phyloP scores from a whole-genome alignment of 2,888 invertebrate genomes.

The Conchocele bisecta region DNA sequence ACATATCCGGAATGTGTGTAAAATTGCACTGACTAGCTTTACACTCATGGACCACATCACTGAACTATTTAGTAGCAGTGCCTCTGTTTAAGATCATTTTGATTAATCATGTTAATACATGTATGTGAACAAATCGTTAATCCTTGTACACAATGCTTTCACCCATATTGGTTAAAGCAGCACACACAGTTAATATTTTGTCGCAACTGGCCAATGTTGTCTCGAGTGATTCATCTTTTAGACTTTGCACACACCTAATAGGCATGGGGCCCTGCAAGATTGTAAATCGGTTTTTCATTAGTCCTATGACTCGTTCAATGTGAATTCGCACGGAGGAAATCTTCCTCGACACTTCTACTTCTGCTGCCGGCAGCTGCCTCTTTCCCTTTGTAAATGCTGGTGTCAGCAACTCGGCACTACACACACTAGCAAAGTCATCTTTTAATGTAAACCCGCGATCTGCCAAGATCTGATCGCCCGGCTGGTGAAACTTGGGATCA shows the following conservation, averaged over 20 bases:
- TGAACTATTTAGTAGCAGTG: too few species aligned
- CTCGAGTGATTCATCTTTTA: slow-evolving; percentile 23
- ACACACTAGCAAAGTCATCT: slow-evolving; percentile 52
- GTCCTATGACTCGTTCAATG: slow-evolving; percentile 56
- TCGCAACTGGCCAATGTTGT: slow-evolving; percentile 17
- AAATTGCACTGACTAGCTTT: too few species aligned
- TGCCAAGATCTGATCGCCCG: slow-evolving; percentile 57
- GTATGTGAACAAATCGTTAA: too few species aligned
- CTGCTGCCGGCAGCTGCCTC: slow-evolving; percentile 48
- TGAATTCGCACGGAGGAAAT: slow-evolving; percentile 52
- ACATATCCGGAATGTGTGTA: too few species aligned
- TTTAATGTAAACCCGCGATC: slow-evolving; percentile 57
- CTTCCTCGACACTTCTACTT: slow-evolving; percentile 50
- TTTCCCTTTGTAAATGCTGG: slow-evolving; percentile 55
- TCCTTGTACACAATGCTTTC: slow-evolving; percentile 33
- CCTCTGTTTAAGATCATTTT: too few species aligned
- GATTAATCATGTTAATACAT: too few species aligned
- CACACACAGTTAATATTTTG: slow-evolving; percentile 45
- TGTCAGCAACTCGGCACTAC: slow-evolving; percentile 50
- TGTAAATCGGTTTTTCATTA: slow-evolving; percentile 50
- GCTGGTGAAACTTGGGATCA: slow-evolving; percentile 27
- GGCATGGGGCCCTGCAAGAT: slow-evolving; percentile 53
- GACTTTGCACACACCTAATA: slow-evolving; percentile 21
- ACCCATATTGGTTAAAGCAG: slow-evolving; percentile 41
- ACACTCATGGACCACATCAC: too few species aligned